Conservation (phyloP, 2,888 invertebrate species). For the Limnephilus rhombicus region DNA sequence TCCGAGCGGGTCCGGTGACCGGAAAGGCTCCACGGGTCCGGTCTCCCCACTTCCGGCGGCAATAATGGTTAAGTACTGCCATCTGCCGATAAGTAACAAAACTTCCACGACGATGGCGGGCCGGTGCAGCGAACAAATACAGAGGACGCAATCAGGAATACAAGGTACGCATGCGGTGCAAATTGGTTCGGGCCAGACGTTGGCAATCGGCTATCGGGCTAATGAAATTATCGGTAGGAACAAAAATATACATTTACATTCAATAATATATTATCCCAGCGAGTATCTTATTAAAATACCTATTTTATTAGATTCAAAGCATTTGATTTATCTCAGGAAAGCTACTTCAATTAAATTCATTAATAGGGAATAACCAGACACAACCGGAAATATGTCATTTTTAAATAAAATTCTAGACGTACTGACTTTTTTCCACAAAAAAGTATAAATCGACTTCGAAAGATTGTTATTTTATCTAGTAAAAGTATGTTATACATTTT, state of each 20-base stretch:
- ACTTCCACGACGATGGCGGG: constrained; percentile 46
- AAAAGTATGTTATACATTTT: too few species aligned
- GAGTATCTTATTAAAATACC: too few species aligned
- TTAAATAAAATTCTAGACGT: too few species aligned
- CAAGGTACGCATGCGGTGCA: not conserved
- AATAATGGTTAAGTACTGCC: constrained; percentile 58
- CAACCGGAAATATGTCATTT: too few species aligned
- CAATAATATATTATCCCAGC: too few species aligned
- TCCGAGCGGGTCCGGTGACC: constrained; percentile 49
- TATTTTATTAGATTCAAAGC: too few species aligned
- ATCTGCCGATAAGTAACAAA: constrained; percentile 59
- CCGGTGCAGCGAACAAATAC: not conserved
- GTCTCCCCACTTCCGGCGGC: constrained; percentile 40
- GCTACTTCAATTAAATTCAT: too few species aligned
- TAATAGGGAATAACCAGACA: too few species aligned
- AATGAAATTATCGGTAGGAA: not conserved
- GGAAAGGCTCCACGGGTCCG: constrained; percentile 45
- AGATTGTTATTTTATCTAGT: too few species aligned
- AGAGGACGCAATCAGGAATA: not conserved
- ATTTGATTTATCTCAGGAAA: too few species aligned
- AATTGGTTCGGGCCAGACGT: constrained; percentile 3
- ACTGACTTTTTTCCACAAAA: too few species aligned
- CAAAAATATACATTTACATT: not conserved
- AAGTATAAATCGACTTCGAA: too few species aligned
- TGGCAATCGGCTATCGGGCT: not conserved